Conservation (phyloP, 2,113 vertebrate species). For the Raja brachyura region DNA sequence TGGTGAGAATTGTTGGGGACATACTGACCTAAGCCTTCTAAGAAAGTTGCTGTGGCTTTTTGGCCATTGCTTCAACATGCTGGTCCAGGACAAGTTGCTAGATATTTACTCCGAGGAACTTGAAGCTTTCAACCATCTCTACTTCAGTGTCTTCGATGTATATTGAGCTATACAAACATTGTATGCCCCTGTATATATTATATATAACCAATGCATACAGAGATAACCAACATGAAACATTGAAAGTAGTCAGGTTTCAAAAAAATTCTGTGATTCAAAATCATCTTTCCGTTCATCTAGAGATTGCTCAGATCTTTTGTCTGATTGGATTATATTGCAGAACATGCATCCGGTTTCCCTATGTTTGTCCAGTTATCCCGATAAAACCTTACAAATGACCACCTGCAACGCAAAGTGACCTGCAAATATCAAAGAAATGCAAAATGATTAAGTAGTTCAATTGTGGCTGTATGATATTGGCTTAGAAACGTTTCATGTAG, state of each 20-base stretch:
- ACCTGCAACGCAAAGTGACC: background rate
- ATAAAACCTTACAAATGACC: background rate
- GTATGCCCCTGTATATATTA: too few species aligned
- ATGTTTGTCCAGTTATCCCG: background rate
- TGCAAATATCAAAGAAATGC: background rate
- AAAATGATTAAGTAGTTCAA: background rate
- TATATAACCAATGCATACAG: too few species aligned
- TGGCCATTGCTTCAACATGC: too few species aligned
- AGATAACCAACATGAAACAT: background rate
- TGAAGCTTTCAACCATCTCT: too few species aligned
- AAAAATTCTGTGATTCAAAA: background rate
- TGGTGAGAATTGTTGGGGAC: too few species aligned
- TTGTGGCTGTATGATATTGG: background rate
- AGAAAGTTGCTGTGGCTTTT: too few species aligned
- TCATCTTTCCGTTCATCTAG: background rate
- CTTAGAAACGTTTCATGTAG: background rate
- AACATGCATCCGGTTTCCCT: background rate
- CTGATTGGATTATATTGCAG: background rate
- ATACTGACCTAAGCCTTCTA: too few species aligned
- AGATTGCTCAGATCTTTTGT: background rate
- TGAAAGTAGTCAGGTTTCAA: background rate
- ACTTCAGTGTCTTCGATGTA: too few species aligned
- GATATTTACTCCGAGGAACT: too few species aligned
- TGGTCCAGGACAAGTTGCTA: too few species aligned
- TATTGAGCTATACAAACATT: too few species aligned